phyloP scores from a whole-genome alignment of 2,888 invertebrate genomes.

The Drosophila gaucha region DNA sequence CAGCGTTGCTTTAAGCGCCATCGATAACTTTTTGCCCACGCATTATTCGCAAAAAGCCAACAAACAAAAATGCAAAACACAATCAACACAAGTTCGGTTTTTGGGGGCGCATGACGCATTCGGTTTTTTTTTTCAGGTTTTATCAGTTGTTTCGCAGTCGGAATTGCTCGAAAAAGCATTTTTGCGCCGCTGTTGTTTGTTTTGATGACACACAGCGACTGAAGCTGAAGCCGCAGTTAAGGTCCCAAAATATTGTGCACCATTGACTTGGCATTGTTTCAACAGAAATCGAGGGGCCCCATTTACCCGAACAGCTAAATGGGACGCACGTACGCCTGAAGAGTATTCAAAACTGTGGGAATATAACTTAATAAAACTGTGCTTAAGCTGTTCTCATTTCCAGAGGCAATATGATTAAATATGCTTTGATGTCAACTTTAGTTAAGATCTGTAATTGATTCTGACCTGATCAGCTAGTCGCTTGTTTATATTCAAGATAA shows the following conservation, averaged over 20 bases:
- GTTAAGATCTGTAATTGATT: no score
- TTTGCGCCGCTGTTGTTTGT: conserved; percentile 55
- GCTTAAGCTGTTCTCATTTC: not conserved
- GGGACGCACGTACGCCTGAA: conserved; percentile 46
- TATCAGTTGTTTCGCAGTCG: conserved; percentile 45
- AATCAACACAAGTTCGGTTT: conserved; percentile 24
- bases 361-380: conserved; percentile 1
- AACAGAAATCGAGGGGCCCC: conserved; percentile 43
- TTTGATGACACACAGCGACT: conserved; percentile 63
- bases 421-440: not conserved
- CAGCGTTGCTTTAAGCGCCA: conserved; percentile 40
- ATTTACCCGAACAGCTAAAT: conserved; percentile 28
- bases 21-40: conserved; percentile 52
- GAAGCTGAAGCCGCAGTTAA: conserved; percentile 36
- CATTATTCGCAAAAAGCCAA: conserved; percentile 11
- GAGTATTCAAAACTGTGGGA: conserved; percentile 38
- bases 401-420: not conserved
- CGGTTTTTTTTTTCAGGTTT: conserved; percentile 68
- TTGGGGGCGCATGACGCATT: conserved; percentile 63
- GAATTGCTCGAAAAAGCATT: conserved; percentile 29
- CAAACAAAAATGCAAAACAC: conserved; percentile 27
- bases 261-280: conserved; percentile 71
- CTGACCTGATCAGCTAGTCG: not conserved
- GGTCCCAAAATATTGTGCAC: conserved; percentile 62
- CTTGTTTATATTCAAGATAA: no score